Evolutionary conservation across 2,797 vertebrate species (phyloP).

Genomic region (Typhlichthys subterraneus): DNA sequence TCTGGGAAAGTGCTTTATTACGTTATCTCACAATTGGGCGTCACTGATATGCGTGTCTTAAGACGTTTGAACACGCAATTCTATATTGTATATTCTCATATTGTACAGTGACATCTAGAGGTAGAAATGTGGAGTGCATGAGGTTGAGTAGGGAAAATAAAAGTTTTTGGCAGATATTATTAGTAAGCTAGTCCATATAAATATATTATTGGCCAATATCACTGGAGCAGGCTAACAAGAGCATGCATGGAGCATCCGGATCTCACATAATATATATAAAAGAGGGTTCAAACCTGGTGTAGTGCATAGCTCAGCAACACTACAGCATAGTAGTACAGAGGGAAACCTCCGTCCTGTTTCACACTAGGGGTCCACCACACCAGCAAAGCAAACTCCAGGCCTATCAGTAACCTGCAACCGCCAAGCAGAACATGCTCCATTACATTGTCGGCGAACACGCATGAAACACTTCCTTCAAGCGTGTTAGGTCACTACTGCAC

Average conservation of each 20-base stretch:
- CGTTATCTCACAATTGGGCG: too few relatives aligned
- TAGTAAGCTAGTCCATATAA: too few relatives aligned
- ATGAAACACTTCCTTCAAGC: background rate
- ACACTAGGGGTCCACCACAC: constrained; percentile 96
- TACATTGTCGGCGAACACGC: background rate
- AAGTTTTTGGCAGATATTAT: background rate
- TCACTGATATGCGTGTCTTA: too few relatives aligned
- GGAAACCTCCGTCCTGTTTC: constrained; percentile 87
- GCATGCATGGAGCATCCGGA: constrained; percentile 11
- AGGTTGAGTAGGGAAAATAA: background rate
- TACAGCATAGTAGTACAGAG: constrained; percentile 86
- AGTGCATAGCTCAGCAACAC: constrained; percentile 91
- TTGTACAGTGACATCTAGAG: background rate
- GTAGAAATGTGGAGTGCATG: background rate
- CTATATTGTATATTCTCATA: background rate
- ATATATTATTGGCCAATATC: too few relatives aligned
- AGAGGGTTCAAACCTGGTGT: constrained; percentile 85
- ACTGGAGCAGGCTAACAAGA: too few relatives aligned
- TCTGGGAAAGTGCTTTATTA: too few relatives aligned
- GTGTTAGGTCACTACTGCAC: constrained; percentile 55
- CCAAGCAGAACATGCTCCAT: constrained; percentile 19
- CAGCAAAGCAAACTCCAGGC: constrained; percentile 88
- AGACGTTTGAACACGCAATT: background rate
- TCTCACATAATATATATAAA: background rate
- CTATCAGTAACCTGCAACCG: constrained; percentile 85